Percentiles rank a stretch among this genome's conserved stretches.
These are phyloP conservation scores for Sceloporus undulatus DNA, from an alignment of 2,113 vertebrate species.

Conservation along the genomic window DNA sequence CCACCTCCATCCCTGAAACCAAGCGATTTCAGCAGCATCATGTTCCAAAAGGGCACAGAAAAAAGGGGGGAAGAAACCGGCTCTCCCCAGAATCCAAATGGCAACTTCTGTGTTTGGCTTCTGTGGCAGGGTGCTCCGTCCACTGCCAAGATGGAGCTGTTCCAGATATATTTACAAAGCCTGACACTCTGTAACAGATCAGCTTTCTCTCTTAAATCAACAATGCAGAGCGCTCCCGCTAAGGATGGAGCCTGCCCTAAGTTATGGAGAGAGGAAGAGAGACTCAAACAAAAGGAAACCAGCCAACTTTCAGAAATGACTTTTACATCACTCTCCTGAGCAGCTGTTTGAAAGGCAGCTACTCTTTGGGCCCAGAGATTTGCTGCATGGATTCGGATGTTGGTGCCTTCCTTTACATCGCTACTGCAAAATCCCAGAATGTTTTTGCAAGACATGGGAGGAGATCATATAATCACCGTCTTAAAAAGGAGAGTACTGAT, in stretches of 20 bases:
- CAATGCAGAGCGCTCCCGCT: not conserved
- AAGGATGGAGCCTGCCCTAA: not conserved
- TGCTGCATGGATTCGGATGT: too few relatives aligned
- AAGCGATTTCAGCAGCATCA: slow-evolving; percentile 2
- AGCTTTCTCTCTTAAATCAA: not conserved
- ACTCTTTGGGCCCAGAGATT: not conserved
- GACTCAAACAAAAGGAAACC: not conserved
- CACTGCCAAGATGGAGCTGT: not conserved
- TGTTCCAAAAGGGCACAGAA: not conserved
- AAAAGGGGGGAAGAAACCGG: not conserved
- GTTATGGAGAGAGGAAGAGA: not conserved
- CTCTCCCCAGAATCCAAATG: slow-evolving; percentile 13
- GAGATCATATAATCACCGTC: not conserved
- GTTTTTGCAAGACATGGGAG: not conserved
- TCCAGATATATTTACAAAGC: not conserved
- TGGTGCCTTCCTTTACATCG: too few relatives aligned
- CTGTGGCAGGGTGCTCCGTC: too few relatives aligned
- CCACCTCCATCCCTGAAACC: not conserved
- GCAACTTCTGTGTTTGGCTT: not conserved
- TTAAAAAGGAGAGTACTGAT: not conserved
- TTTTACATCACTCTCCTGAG: not conserved
- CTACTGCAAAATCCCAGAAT: not conserved
- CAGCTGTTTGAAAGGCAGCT: not conserved
- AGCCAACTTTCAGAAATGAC: not conserved
- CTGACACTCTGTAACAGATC: too few relatives aligned